Percentiles rank a stretch among this genome's conserved stretches.
These are phyloP conservation scores for Nerophis ophidion DNA, from an alignment of 2,113 vertebrate genomes.

Conservation along the genomic window DNA sequence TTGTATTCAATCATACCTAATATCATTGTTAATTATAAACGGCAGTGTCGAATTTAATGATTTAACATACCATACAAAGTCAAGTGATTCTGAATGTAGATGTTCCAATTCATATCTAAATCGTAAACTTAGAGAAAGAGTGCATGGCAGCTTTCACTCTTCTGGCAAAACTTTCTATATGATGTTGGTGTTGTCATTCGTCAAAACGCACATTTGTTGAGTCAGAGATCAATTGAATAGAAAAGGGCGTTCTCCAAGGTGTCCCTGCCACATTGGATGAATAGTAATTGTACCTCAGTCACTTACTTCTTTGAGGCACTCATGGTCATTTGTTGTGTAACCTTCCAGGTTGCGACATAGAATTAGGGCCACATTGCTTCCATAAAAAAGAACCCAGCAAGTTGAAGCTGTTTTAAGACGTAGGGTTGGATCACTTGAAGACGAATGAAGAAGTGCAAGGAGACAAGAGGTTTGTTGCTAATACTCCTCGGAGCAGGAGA, in stretches of 20 bases:
- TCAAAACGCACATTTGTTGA: too few relatives aligned
- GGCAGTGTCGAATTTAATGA: too few relatives aligned
- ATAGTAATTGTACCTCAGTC: conserved; percentile 5
- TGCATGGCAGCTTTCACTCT: background rate
- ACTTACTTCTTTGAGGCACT: conserved; percentile 18
- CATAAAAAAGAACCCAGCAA: conserved; percentile 51
- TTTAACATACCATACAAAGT: background rate
- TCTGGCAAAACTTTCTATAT: too few relatives aligned
- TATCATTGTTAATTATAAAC: too few relatives aligned
- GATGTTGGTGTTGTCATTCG: too few relatives aligned
- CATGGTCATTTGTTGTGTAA: conserved; percentile 39
- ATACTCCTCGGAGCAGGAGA: conserved; percentile 73
- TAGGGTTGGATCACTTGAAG: conserved; percentile 77
- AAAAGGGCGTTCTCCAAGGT: too few relatives aligned
- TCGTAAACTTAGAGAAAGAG: background rate
- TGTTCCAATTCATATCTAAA: background rate
- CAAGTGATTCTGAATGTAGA: background rate
- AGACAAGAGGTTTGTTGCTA: conserved; percentile 77
- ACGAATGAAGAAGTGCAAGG: conserved; percentile 74
- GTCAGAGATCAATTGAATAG: too few relatives aligned
- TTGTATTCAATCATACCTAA: too few relatives aligned
- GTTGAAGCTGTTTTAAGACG: conserved; percentile 72
- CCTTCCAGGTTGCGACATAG: conserved; percentile 24
- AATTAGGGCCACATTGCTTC: conserved; percentile 27
- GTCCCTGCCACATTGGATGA: background rate